A percentile compares a stretch with the other conserved stretches of the same genome.
Evolutionary conservation across 2,113 vertebrate species (phyloP).

Genomic region (Podiceps cristatus): DNA sequence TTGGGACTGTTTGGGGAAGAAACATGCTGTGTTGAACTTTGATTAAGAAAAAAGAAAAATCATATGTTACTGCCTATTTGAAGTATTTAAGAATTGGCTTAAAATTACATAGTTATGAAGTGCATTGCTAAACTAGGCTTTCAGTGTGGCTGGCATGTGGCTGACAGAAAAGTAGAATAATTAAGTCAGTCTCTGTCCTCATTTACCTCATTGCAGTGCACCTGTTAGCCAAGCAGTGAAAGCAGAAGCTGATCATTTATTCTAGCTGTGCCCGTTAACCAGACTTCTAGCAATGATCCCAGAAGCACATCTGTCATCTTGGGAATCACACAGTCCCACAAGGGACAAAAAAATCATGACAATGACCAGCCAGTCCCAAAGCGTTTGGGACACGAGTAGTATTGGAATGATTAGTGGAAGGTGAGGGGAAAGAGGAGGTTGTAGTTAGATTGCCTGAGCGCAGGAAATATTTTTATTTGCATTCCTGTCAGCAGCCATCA

Average conservation of each 20-base stretch:
- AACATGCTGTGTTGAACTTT: background rate
- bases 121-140: background rate
- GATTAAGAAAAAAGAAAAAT: background rate
- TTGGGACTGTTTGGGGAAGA: background rate
- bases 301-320: background rate
- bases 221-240: background rate
- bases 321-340: background rate
- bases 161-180: background rate
- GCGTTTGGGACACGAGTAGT: rapidly evolving
- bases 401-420: background rate
- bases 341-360: background rate
- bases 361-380: background rate
- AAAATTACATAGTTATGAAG: background rate
- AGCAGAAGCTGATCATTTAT: background rate
- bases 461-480: background rate
- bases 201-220: rapidly evolving
- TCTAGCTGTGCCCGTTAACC: background rate
- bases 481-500: background rate
- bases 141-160: background rate
- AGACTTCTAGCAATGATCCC: background rate
- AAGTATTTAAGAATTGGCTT: background rate
- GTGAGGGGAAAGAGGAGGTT: background rate
- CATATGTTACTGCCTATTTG: background rate
- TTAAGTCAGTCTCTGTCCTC: background rate
- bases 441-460: background rate